A percentile compares a stretch with the other conserved stretches of the same genome.
Evolutionary conservation across 2,113 vertebrate species (phyloP).

Genomic region (Accipiter virgatus): DNA sequence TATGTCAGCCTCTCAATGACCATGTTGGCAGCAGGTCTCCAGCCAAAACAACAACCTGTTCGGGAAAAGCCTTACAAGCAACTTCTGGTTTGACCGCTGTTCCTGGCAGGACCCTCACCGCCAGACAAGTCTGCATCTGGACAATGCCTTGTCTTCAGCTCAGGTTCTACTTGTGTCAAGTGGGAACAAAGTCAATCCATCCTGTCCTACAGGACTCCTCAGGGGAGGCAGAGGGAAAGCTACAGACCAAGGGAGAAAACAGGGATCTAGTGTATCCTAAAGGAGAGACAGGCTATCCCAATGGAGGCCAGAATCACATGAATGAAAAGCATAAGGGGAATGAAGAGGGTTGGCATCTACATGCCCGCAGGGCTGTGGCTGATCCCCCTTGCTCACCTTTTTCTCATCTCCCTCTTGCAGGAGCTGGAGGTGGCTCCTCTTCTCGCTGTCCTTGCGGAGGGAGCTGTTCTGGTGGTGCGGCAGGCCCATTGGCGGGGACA

Average conservation of each 20-base stretch:
- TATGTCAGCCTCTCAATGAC: background rate
- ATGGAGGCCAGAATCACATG: accelerated
- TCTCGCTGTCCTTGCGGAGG: slow-evolving; percentile 78
- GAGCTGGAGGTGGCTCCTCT: slow-evolving; percentile 89
- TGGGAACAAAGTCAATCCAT: background rate
- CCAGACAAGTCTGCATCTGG: background rate
- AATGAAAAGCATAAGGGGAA: background rate
- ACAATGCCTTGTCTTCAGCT: background rate
- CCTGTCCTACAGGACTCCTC: background rate
- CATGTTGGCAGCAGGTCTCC: background rate
- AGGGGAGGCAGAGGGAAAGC: background rate
- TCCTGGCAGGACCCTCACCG: background rate
- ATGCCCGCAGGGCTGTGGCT: accelerated
- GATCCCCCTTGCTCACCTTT: slow-evolving; percentile 78
- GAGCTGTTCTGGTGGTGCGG: slow-evolving; percentile 79
- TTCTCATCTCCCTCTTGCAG: slow-evolving; percentile 94
- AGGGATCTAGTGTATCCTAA: background rate
- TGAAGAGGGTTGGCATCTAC: background rate
- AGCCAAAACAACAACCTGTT: background rate
- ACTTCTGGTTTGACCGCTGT: accelerated
- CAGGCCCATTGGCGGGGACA: slow-evolving; percentile 86
- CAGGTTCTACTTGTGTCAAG: background rate
- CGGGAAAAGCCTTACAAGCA: background rate
- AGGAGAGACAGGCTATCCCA: background rate
- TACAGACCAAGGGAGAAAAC: background rate